These are phyloP conservation scores for Caenorhabditis becei DNA, from an alignment of 2,888 invertebrate genomes.

Conservation along the genomic window DNA sequence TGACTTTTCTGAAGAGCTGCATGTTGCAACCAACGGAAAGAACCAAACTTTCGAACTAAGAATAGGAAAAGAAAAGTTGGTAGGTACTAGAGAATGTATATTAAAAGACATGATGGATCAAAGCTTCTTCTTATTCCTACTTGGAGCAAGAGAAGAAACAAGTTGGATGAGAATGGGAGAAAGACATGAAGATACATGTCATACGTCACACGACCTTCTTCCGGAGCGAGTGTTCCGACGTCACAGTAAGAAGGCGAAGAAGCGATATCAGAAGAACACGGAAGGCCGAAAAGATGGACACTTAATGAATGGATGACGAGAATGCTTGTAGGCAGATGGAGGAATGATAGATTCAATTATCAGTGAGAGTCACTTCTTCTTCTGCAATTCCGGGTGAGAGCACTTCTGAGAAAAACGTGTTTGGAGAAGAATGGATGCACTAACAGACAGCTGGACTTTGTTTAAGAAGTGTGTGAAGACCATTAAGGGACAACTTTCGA, in stretches of 20 bases:
- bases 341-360: conserved; percentile 46
- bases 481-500: background rate
- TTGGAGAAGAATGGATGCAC: background rate
- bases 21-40: background rate
- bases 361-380: conserved; percentile 22
- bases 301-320: conserved; percentile 51
- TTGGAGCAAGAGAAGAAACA: conserved; percentile 15
- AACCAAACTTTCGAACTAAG: background rate
- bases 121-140: conserved; percentile 28
- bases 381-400: conserved; percentile 31
- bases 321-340: conserved; percentile 42
- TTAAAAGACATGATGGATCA: conserved; percentile 51
- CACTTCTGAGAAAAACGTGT: background rate
- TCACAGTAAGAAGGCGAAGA: conserved; percentile 38
- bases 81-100: conserved; percentile 54
- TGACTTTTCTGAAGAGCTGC: background rate
- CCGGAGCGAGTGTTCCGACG: conserved; percentile 49
- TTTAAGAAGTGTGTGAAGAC: conserved; percentile 3
- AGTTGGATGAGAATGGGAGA: conserved; percentile 40
- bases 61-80: conserved; percentile 28
- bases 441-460: background rate
- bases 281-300: conserved; percentile 14
- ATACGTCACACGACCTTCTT: conserved; percentile 36
- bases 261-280: conserved; percentile 42
- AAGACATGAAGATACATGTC: conserved; percentile 38